These are phyloP conservation scores for Benitochromis conjunctus DNA, from an alignment of 2,113 vertebrate genomes.

Conservation along the genomic window DNA sequence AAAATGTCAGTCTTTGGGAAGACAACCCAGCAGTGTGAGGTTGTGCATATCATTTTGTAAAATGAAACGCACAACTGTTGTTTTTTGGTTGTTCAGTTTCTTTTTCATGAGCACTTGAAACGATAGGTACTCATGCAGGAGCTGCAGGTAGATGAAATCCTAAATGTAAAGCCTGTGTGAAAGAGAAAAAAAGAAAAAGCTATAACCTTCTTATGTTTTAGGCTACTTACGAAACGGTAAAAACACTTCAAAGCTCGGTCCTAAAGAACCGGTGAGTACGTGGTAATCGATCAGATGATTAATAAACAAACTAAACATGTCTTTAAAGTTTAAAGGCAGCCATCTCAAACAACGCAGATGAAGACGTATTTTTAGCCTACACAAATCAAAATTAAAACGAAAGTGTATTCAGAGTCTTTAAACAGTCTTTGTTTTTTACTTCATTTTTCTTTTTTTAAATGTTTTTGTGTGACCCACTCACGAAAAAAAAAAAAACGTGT, in stretches of 20 bases:
- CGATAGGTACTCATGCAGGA: neutral
- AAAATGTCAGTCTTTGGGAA: neutral
- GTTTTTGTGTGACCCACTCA: neutral
- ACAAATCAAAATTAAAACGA: neutral
- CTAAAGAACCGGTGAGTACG: neutral
- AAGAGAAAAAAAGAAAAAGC: neutral
- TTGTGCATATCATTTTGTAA: neutral
- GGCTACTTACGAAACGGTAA: neutral
- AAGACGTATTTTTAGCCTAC: neutral
- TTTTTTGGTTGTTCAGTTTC: neutral
- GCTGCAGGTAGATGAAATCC: neutral
- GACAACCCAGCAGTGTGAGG: neutral
- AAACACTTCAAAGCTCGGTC: neutral
- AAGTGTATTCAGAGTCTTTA: neutral
- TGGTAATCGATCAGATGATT: neutral
- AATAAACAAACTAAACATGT: neutral
- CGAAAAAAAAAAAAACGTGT: neutral
- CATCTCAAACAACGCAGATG: neutral
- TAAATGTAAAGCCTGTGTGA: neutral
- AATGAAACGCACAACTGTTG: neutral
- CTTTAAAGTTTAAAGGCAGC: neutral
- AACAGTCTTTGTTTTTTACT: neutral
- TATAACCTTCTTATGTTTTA: neutral
- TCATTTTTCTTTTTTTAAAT: neutral
- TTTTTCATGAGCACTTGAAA: neutral